These are phyloP conservation scores for Diaphora mendica DNA, from an alignment of 2,888 invertebrate species.

Conservation along the genomic window DNA sequence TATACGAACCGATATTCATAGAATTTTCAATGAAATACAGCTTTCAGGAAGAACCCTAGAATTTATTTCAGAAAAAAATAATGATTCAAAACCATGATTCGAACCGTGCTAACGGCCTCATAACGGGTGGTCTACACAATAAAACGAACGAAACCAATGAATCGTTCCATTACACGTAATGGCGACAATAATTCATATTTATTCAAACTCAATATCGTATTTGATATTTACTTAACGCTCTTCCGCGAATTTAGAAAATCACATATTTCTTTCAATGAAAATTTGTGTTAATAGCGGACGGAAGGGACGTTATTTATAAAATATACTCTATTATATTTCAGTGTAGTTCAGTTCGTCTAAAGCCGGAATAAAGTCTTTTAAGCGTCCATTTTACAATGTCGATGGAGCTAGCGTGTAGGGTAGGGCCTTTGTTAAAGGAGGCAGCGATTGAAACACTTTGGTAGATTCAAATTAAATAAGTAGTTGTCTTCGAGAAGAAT, in stretches of 20 bases:
- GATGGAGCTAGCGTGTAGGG: constrained; percentile 57
- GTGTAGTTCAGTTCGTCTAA: constrained; percentile 57
- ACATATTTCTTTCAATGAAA: constrained; percentile 6
- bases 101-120: no score
- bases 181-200: background rate
- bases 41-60: no score
- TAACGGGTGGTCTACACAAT: background rate
- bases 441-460: constrained; percentile 33
- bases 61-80: no score
- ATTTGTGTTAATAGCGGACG: constrained; percentile 26
- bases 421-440: constrained; percentile 32
- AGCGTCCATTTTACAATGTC: constrained; percentile 69
- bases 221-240: constrained; percentile 8
- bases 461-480: no score
- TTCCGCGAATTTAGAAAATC: constrained; percentile 3
- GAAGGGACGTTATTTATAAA: constrained; percentile 35
- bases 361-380: constrained; percentile 70
- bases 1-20: no score
- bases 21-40: no score
- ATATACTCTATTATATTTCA: constrained; percentile 48
- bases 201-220: constrained; percentile 8
- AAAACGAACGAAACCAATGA: background rate
- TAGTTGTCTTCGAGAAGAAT: no score
- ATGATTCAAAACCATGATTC: no score
- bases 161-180: background rate